These are phyloP conservation scores for Melanchra persicariae DNA, from an alignment of 2,888 invertebrate species.

Conservation along the genomic window DNA sequence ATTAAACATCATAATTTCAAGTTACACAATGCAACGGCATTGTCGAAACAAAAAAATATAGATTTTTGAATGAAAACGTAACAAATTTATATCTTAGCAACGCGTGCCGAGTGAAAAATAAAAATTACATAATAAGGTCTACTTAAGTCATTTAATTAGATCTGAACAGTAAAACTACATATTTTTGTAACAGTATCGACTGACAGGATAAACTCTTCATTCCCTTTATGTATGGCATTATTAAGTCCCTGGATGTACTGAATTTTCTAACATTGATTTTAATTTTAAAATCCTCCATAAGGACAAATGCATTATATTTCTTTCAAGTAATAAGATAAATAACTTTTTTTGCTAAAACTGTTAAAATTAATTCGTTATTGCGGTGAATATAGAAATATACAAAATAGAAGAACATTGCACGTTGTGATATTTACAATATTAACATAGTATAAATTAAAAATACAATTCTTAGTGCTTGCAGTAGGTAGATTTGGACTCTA, in stretches of 20 bases:
- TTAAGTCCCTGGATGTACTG: background rate
- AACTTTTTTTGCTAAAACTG: background rate
- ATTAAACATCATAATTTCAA: constrained; percentile 12
- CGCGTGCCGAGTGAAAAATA: constrained; percentile 43
- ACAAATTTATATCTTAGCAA: constrained; percentile 31
- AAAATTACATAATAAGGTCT: constrained; percentile 39
- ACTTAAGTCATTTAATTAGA: constrained; percentile 48
- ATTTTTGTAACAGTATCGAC: constrained; percentile 14
- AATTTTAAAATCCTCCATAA: background rate
- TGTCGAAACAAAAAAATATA: constrained; percentile 7
- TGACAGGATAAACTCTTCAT: constrained; percentile 8
- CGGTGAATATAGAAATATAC: constrained; percentile 47
- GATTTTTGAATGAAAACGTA: constrained; percentile 45
- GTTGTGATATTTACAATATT: constrained; percentile 69
- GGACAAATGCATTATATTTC: background rate
- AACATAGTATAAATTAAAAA: constrained; percentile 48
- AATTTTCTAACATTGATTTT: background rate
- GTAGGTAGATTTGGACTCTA: constrained; percentile 34
- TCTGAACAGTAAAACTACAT: constrained; percentile 33
- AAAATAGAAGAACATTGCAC: constrained; percentile 65
- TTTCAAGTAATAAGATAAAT: background rate
- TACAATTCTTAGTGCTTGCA: constrained; percentile 45
- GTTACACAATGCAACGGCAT: no score
- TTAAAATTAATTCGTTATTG: constrained; percentile 26
- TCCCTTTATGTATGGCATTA: background rate